A percentile compares a stretch with the other conserved stretches of the same genome.
phyloP scores from a whole-genome alignment of 2,888 invertebrate genomes.

The Dilophus febrilis region DNA sequence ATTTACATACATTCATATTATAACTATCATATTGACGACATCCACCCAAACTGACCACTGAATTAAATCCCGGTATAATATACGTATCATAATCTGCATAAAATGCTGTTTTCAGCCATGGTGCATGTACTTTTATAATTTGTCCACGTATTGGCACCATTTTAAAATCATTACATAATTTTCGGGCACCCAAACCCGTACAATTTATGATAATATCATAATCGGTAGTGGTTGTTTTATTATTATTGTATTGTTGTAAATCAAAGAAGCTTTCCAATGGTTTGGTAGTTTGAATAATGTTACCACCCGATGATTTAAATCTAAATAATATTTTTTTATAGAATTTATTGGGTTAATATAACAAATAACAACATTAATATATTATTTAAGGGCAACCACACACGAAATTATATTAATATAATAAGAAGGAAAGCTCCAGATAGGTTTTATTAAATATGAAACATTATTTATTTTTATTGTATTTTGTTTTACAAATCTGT shows the following conservation, averaged over 20 bases:
- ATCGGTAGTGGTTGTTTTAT: too few relatives aligned
- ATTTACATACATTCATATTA: constrained; percentile 43
- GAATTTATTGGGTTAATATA: not conserved
- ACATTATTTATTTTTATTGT: too few relatives aligned
- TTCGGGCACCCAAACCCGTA: constrained; percentile 65
- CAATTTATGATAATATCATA: constrained; percentile 73
- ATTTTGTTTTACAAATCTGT: too few relatives aligned
- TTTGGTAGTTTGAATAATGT: too few relatives aligned
- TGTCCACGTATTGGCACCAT: constrained; percentile 72
- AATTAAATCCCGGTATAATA: constrained; percentile 59
- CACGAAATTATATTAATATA: too few relatives aligned
- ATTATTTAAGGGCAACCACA: too few relatives aligned
- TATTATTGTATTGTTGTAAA: too few relatives aligned
- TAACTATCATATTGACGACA: constrained; percentile 68
- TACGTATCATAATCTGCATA: constrained; percentile 78
- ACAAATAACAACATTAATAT: too few relatives aligned
- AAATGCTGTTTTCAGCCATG: constrained; percentile 79
- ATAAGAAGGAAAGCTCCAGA: too few relatives aligned
- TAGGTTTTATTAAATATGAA: too few relatives aligned
- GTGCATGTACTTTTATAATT: constrained; percentile 62
- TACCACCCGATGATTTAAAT: constrained; percentile 44
- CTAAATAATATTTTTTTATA: constrained; percentile 21
- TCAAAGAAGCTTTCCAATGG: too few relatives aligned
- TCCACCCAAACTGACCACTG: constrained; percentile 67
- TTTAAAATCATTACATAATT: constrained; percentile 54